Conservation (phyloP, 2,113 vertebrate genomes). For the Dolichallabes microphthalmus region DNA sequence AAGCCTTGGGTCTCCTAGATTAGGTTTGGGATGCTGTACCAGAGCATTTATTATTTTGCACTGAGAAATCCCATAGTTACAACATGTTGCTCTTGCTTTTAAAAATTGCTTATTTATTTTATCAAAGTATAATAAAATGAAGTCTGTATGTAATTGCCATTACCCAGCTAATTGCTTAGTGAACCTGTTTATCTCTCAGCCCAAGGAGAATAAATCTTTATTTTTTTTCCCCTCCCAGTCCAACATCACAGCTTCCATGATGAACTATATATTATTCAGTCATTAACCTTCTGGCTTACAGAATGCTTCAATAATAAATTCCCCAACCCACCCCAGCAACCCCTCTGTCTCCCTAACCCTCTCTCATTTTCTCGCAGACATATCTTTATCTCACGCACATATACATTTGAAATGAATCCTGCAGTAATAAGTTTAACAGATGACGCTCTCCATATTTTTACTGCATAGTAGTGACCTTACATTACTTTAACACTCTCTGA, state of each 20-base stretch:
- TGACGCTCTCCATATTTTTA: constrained; percentile 30
- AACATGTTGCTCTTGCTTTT: constrained; percentile 6
- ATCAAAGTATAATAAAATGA: constrained; percentile 19
- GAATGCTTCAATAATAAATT: constrained; percentile 41
- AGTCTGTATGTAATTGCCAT: constrained; percentile 43
- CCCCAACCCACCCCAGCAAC: constrained; percentile 8
- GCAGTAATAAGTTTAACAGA: constrained; percentile 13
- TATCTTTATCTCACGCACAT: constrained; percentile 14
- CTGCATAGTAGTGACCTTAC: constrained; percentile 43
- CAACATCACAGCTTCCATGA: constrained; percentile 30
- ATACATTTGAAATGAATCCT: constrained; percentile 22
- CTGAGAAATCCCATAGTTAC: neutral
- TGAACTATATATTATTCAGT: constrained; percentile 49
- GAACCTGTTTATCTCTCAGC: constrained; percentile 40
- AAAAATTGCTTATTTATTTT: constrained; percentile 15
- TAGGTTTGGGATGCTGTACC: constrained; percentile 24
- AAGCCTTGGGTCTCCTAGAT: constrained; percentile 13
- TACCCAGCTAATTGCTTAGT: constrained; percentile 28
- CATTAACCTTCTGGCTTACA: constrained; percentile 51
- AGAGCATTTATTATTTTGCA: constrained; percentile 13
- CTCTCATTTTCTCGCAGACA: neutral
- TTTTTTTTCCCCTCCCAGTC: constrained; percentile 17
- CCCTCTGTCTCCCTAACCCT: neutral
- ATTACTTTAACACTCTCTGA: constrained; percentile 17
- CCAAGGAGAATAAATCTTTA: constrained; percentile 37